Percentiles rank a stretch among this genome's conserved stretches.
phyloP scores from a whole-genome alignment of 2,113 vertebrate species.

The Narcine bancroftii region DNA sequence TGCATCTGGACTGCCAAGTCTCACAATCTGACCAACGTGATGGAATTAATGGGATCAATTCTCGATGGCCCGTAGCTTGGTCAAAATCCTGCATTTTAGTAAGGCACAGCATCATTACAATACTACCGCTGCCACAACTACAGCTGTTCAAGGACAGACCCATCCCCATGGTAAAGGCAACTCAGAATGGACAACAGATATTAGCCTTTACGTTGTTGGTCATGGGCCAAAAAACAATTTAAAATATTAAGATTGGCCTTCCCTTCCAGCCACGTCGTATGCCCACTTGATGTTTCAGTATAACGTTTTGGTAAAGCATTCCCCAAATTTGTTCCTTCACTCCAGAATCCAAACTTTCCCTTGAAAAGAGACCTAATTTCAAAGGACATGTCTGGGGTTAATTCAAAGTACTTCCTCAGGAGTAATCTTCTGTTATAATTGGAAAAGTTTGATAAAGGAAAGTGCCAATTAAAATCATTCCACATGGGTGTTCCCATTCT shows the following conservation, averaged over 20 bases:
- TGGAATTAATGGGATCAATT: neutral
- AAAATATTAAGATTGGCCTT: neutral
- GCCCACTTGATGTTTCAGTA: neutral
- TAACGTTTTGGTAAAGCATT: neutral
- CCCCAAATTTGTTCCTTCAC: neutral
- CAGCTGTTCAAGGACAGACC: neutral
- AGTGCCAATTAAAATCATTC: neutral
- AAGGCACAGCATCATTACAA: neutral
- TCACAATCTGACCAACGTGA: neutral
- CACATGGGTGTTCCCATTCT: neutral
- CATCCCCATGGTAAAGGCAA: neutral
- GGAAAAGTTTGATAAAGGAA: neutral
- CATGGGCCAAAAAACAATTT: neutral
- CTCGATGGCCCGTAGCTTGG: neutral
- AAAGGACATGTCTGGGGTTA: neutral
- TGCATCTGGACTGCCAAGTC: neutral
- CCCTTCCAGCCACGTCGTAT: neutral
- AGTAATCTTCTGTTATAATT: slow-evolving; percentile 1
- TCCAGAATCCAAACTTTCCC: neutral
- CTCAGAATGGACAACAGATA: neutral
- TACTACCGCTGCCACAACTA: neutral
- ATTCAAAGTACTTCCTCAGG: neutral
- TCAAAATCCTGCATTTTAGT: neutral
- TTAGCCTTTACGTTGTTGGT: neutral
- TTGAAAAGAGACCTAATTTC: neutral